Base-by-base conservation (phyloP, 2,888 invertebrate genomes). In the Zygothrica quintamaculata region DNA sequence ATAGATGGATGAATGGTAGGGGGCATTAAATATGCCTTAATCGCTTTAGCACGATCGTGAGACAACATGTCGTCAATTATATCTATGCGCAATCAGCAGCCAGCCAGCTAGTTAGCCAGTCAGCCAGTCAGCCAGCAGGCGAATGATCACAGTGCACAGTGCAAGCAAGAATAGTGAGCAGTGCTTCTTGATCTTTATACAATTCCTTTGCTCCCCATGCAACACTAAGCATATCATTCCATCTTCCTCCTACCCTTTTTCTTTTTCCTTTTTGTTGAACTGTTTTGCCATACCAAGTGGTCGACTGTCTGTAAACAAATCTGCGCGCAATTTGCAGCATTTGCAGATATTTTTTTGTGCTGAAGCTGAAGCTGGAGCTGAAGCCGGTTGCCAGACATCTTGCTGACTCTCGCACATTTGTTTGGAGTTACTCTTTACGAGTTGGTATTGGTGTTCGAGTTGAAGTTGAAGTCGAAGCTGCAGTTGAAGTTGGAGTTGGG, bases 41-140 rank as follows among this genome's bases (percentile, higher is more conserved):
- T 88, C 88, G 87, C 77, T 82, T 88, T 88, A 87, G 88, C 88
- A 88, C 88, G 89, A 88, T 88, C 88, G 79, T 82, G 87, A 89
- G 88, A 89, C 88, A 88, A 89, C 87, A 88, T 86, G 89, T 87
- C 88, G 88, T 89, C 88, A 88, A 88, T 89, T 89, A 88, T 88
- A 88, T 88, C 89, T 88, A 77, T 77, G 82, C 70, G 64, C 70
- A 84, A 81, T 86, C 81, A 84, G 72, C 80, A 61, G 70, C 61
- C n/a, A n/a, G n/a, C n/a, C n/a, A n/a, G n/a, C n/a, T n/a, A n/a
- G n/a, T n/a, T n/a, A n/a, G n/a, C n/a, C n/a, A n/a, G n/a, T n/a
- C n/a, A n/a, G n/a, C n/a, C n/a, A n/a, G n/a, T n/a, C n/a, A n/a
- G n/a, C n/a, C 46, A 47, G 65, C 34, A 37, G 18, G 3, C 9